A percentile compares a stretch with the other conserved stretches of the same genome.
phyloP scores from a whole-genome alignment of 2,888 invertebrate genomes.

The Ennomos fuscantarius region DNA sequence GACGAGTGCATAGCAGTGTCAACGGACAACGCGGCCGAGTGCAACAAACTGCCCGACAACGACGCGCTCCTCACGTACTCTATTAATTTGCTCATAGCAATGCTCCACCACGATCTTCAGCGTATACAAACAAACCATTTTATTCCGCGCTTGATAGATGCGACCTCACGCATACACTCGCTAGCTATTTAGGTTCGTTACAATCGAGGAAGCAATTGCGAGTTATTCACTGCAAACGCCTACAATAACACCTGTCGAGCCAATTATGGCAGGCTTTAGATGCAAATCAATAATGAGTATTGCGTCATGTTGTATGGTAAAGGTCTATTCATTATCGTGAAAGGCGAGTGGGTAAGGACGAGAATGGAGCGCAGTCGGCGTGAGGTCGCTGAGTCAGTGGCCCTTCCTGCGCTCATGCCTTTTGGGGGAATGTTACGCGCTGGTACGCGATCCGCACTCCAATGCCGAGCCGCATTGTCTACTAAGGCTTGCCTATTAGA shows the following conservation, averaged over 20 bases:
- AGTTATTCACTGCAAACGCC: constrained; percentile 31
- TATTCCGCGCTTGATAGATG: constrained; percentile 14
- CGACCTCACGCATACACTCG: constrained; percentile 18
- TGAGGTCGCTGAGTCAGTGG: constrained; percentile 76
- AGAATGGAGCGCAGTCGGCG: constrained; percentile 45
- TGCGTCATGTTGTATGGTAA: constrained; percentile 61
- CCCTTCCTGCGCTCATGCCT: constrained; percentile 75
- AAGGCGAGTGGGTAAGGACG: constrained; percentile 62
- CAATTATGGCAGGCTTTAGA: constrained; percentile 56
- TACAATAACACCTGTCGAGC: constrained; percentile 49
- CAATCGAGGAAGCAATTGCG: constrained; percentile 29
- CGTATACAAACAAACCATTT: constrained; percentile 36
- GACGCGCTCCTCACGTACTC: constrained; percentile 65
- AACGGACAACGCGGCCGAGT: constrained; percentile 67
- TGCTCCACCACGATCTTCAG: constrained; percentile 49
- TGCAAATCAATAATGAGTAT: constrained; percentile 67
- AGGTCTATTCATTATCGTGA: constrained; percentile 68
- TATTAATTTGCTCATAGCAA: constrained; percentile 62
- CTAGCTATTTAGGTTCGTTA: constrained; percentile 8
- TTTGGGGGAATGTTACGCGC: constrained; percentile 71
- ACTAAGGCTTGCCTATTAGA: constrained; percentile 36
- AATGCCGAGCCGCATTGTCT: constrained; percentile 66
- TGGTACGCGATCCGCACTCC: constrained; percentile 65
- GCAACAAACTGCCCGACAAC: constrained; percentile 71
- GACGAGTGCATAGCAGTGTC: constrained; percentile 60